Evolutionary conservation across 2,797 vertebrate genomes (phyloP), one percentile per base, ranked within the genome.

Genomic region (Heterohyrax brucei): DNA sequence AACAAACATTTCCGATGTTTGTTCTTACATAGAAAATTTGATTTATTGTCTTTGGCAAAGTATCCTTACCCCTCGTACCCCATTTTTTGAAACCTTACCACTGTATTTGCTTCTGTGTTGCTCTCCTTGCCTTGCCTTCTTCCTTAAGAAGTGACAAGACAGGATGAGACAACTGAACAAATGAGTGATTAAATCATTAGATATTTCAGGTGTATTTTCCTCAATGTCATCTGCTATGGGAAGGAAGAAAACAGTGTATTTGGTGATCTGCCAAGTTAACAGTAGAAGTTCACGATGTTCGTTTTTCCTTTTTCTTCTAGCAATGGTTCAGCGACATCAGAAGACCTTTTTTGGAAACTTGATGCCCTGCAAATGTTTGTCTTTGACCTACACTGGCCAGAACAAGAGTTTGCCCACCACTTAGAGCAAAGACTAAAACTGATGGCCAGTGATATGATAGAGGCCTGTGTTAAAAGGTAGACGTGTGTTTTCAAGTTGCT

Each of bases 391-490:
- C 99, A 99, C 93, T 99, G 99, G 99, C 99, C 99, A 30, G 99
- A 99, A 98, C 99, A 99, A 2, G 99, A 99, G 98, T 99, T 99
- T 97, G 99, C 99, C 95, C 99, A 99, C 97, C 99, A 99, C 97
- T 99, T 99, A 98, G 99, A 99, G 97, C 99, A 99, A 97, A 99
- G 99, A 90, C 99, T 99, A 84, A 99, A 99, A 97, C 99, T 99
- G 92, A 99, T 99, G 99, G 99, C 99, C 97, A 99, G 99, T 97
- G 99, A 99, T 98, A 99, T 99, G 99, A 99, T 99, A 98, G 99
- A 99, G 98, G 99, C 99, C 97, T 99, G 99, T 44, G 99, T 99
- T 90, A 99, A 99, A 98, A 99, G 99, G 99, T 99, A 98, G 89
- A 80, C 19, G 61, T 84, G 28, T 84, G 44, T 95, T 96, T 94